Percentiles rank a stretch among this genome's conserved stretches.
Evolutionary conservation across 1,140 invertebrate species (phyloP).

Genomic region (Conus ventricosus): DNA sequence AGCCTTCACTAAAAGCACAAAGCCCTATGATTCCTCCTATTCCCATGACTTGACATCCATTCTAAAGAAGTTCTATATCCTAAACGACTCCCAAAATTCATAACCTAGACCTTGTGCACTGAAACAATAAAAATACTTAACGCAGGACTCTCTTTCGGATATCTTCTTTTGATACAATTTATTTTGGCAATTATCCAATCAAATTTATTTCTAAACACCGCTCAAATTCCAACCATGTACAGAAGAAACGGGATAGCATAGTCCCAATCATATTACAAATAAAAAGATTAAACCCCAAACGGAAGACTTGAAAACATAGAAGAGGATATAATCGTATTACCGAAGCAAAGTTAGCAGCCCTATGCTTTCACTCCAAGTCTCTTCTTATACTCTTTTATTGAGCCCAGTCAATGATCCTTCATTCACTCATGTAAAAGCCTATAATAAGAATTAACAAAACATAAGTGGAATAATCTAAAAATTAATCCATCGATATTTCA

Average conservation of each 20-base stretch:
- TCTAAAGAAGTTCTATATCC: no score
- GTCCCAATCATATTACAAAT: not conserved
- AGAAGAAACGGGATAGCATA: no score
- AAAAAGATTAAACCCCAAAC: not conserved
- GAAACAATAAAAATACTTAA: not conserved
- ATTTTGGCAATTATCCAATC: no score
- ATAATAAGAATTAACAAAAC: slow-evolving; percentile 8
- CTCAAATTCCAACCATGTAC: no score
- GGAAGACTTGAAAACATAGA: slow-evolving; percentile 18
- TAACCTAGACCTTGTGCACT: not conserved
- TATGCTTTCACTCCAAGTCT: slow-evolving; percentile 23
- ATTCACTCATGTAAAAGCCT: slow-evolving; percentile 24
- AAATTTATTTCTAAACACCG: no score
- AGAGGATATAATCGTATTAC: slow-evolving; percentile 8
- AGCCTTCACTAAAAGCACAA: not conserved
- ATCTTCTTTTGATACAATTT: no score
- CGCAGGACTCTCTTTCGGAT: no score
- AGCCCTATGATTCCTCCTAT: not conserved
- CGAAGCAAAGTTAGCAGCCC: slow-evolving; percentile 24
- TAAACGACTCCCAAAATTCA: no score
- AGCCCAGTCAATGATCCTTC: slow-evolving; percentile 13
- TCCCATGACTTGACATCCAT: not conserved
- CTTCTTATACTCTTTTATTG: slow-evolving; percentile 10
- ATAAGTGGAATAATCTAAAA: not conserved
- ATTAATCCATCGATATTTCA: not conserved